phyloP scores from a whole-genome alignment of 2,113 vertebrate species.

The Seriola aureovittata region DNA sequence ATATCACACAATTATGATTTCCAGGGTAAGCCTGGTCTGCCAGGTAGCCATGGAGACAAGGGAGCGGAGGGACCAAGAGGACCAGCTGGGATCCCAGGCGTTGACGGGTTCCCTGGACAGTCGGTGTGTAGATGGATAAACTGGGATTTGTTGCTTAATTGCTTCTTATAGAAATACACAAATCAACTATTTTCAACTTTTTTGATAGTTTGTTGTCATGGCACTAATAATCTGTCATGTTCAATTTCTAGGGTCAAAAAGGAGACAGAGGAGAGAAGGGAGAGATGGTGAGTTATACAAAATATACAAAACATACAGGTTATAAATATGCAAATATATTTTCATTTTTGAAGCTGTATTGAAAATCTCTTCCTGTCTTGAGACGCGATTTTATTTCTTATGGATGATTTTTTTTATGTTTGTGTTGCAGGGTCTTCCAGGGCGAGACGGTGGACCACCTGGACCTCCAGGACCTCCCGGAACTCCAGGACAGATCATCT shows the following conservation, averaged over 20 bases:
- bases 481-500: conserved; percentile 85
- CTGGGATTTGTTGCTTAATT: not conserved
- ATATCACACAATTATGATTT: not conserved
- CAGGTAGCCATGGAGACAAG: conserved; percentile 79
- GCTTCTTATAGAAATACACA: not conserved
- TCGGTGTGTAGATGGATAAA: conserved; percentile 74
- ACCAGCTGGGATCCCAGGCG: conserved; percentile 85
- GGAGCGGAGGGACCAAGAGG: conserved; percentile 84
- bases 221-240: not conserved
- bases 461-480: conserved; percentile 91
- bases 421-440: conserved; percentile 87
- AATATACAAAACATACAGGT: not conserved
- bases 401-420: not conserved
- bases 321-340: not conserved
- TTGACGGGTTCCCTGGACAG: conserved; percentile 86
- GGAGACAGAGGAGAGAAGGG: conserved; percentile 88
- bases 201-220: not conserved
- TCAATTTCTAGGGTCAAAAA: conserved; percentile 87
- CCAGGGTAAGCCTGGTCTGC: conserved; percentile 81
- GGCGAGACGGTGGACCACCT: conserved; percentile 84
- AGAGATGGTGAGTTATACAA: conserved; percentile 84
- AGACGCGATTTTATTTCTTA: not conserved
- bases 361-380: not conserved
- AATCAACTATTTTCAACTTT: no score
- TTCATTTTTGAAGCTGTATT: not conserved